These are phyloP conservation scores for Eulimnadia texana DNA, from an alignment of 1,140 invertebrate species.

Conservation along the genomic window DNA sequence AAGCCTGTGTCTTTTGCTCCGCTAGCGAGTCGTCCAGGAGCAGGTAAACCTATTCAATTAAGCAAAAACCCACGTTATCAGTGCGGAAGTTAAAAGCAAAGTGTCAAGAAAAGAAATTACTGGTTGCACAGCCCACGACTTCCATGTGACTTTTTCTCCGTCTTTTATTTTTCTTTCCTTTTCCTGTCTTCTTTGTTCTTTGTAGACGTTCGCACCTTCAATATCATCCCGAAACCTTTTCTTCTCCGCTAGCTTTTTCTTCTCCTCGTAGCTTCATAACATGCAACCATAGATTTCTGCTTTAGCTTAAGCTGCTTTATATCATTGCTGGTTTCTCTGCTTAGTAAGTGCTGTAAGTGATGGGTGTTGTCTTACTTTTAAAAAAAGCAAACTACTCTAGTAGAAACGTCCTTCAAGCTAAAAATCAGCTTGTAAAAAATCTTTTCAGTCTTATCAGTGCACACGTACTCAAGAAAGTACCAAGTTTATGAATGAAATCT, in stretches of 20 bases:
- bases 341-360: too few species aligned
- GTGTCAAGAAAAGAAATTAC: too few species aligned
- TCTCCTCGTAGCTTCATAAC: neutral
- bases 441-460: too few species aligned
- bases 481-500: too few species aligned
- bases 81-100: neutral
- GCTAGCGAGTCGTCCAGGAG: neutral
- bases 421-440: too few species aligned
- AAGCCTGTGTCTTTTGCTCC: constrained; percentile 10
- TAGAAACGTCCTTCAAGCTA: too few species aligned
- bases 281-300: neutral
- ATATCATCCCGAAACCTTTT: constrained; percentile 14
- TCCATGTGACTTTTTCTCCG: constrained; percentile 4
- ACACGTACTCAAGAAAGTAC: too few species aligned
- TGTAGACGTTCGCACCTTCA: constrained; percentile 14
- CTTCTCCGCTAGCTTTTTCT: constrained; percentile 6
- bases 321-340: too few species aligned
- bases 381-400: too few species aligned
- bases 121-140: neutral
- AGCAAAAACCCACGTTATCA: neutral
- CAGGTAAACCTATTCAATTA: neutral
- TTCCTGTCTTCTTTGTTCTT: neutral
- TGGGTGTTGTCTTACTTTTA: too few species aligned
- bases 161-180: constrained; percentile 3
- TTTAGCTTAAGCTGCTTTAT: neutral